Evolutionary conservation across 2,113 vertebrate species (phyloP).

Genomic region (Miniopterus natalensis): DNA sequence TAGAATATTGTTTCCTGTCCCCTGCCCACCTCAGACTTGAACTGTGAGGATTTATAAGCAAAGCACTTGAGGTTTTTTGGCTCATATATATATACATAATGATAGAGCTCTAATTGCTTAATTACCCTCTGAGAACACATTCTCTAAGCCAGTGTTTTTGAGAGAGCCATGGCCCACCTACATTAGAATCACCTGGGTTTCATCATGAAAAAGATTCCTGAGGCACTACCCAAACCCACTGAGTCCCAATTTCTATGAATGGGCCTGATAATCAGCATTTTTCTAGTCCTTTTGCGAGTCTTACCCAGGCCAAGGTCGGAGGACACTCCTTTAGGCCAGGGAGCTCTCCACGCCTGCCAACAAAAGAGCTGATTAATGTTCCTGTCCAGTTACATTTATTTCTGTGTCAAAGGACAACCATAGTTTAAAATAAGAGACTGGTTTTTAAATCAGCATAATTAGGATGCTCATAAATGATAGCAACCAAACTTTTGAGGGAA

Average conservation of each 20-base stretch:
- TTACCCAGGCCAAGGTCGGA: neutral
- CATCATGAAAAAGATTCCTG: slow-evolving; percentile 36
- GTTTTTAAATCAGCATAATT: slow-evolving; percentile 38
- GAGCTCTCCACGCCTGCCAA: neutral
- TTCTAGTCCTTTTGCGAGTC: neutral
- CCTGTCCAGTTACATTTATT: neutral
- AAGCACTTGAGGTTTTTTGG: slow-evolving; percentile 3
- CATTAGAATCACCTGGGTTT: neutral
- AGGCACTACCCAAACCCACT: neutral
- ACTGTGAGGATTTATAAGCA: neutral
- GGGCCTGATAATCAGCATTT: neutral
- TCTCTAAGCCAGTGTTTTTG: neutral
- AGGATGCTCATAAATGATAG: neutral
- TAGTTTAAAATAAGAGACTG: neutral
- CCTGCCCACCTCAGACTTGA: neutral
- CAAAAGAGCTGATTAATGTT: neutral
- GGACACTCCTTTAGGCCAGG: neutral
- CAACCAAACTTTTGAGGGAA: neutral
- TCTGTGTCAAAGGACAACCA: slow-evolving; percentile 42
- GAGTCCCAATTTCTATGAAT: neutral
- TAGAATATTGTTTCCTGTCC: slow-evolving; percentile 24
- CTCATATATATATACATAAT: neutral
- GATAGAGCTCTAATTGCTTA: neutral
- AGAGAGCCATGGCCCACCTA: neutral
- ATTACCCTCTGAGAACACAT: neutral